phyloP scores from a whole-genome alignment of 2,113 vertebrate species.

The Onychostoma macrolepis region DNA sequence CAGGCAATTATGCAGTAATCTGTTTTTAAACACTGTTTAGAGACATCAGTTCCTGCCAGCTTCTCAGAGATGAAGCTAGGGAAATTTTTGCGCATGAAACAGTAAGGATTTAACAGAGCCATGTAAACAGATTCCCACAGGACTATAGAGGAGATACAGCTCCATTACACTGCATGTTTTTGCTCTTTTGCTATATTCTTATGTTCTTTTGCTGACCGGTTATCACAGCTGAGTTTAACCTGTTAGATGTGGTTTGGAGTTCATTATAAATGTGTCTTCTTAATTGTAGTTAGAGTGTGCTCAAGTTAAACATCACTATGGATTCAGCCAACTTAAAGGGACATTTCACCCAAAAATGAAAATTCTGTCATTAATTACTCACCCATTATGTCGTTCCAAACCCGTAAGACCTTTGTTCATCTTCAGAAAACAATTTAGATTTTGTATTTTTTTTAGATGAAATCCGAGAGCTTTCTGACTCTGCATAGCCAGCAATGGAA shows the following conservation, averaged over 20 bases:
- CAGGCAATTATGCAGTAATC: conserved; percentile 63
- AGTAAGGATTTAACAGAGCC: conserved; percentile 51
- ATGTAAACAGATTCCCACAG: conserved; percentile 54
- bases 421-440: neutral
- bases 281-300: neutral
- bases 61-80: conserved; percentile 45
- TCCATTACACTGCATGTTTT: neutral
- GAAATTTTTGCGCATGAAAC: conserved; percentile 28
- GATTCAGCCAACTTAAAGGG: neutral
- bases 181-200: neutral
- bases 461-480: neutral
- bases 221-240: neutral
- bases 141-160: neutral
- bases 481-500: no score
- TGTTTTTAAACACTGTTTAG: conserved; percentile 63
- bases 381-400: no score
- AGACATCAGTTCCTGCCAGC: conserved; percentile 48
- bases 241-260: neutral
- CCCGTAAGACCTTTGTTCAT: no score
- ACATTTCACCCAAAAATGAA: no score
- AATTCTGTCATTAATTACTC: no score
- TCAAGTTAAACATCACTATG: neutral
- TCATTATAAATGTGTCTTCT: neutral
- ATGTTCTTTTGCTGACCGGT: neutral
- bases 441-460: neutral